A percentile compares a stretch with the other conserved stretches of the same genome.
Evolutionary conservation across 2,888 invertebrate species (phyloP).

Genomic region (Hymenopus coronatus): DNA sequence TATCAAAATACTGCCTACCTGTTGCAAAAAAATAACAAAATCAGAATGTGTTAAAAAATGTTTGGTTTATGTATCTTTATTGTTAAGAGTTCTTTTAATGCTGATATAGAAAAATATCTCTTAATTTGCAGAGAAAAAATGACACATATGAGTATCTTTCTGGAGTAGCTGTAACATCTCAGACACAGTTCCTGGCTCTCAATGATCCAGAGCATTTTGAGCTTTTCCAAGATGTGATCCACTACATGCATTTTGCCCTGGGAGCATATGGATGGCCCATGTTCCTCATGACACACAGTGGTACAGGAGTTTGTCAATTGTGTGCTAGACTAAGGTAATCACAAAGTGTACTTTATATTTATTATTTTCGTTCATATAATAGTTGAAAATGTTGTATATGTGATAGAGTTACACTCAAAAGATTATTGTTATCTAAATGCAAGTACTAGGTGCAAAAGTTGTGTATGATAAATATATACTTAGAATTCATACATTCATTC

Average conservation of each 20-base stretch:
- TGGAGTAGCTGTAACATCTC: constrained; percentile 77
- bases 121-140: constrained; percentile 61
- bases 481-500: too few species aligned
- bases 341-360: too few species aligned
- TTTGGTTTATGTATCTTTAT: not conserved
- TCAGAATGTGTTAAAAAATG: too few species aligned
- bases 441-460: too few species aligned
- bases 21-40: too few species aligned
- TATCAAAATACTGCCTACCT: too few species aligned
- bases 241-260: constrained; percentile 80
- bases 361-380: too few species aligned
- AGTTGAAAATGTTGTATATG: too few species aligned
- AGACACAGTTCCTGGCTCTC: constrained; percentile 75
- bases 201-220: constrained; percentile 70
- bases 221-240: constrained; percentile 66
- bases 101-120: constrained; percentile 35
- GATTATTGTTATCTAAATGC: too few species aligned
- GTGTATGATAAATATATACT: too few species aligned
- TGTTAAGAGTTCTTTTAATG: not conserved
- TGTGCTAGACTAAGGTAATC: constrained; percentile 63
- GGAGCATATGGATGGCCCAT: constrained; percentile 89
- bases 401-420: too few species aligned
- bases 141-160: constrained; percentile 83
- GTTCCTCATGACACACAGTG: constrained; percentile 70
- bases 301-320: constrained; percentile 68